Percentiles rank a stretch among this genome's conserved stretches.
These are phyloP conservation scores for Nasonia longicornis DNA, from an alignment of 1,140 invertebrate genomes.

Conservation along the genomic window DNA sequence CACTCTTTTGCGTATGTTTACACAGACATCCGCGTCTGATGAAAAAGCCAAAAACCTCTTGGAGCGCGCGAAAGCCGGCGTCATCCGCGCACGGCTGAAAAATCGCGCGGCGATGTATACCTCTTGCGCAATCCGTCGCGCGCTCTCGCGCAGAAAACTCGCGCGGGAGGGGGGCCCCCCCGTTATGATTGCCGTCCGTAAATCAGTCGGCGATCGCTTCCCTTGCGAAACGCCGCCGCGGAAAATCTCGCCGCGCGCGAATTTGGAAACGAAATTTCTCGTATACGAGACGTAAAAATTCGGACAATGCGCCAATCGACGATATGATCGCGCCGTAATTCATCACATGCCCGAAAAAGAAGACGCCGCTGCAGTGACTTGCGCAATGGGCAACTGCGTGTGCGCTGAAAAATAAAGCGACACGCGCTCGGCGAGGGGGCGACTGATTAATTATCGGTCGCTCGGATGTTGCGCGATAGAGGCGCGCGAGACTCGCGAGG, in stretches of 20 bases:
- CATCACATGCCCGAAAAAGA: not conserved
- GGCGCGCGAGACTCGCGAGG: too few relatives aligned
- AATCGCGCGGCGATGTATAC: not conserved
- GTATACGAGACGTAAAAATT: not conserved
- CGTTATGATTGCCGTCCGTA: slow-evolving; percentile 40
- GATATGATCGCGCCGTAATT: not conserved
- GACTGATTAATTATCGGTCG: not conserved
- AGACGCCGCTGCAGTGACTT: not conserved
- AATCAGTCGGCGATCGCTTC: slow-evolving; percentile 33
- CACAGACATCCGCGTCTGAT: too few relatives aligned
- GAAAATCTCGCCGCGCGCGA: not conserved
- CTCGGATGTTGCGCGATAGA: not conserved
- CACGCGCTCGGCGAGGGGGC: too few relatives aligned
- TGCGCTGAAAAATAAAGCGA: not conserved
- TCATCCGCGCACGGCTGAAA: not conserved
- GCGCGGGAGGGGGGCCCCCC: not conserved
- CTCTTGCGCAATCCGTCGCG: slow-evolving; percentile 9
- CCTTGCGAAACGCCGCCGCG: slow-evolving; percentile 40
- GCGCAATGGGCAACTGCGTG: not conserved
- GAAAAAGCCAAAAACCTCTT: not conserved
- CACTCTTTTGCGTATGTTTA: too few relatives aligned
- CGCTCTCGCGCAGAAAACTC: slow-evolving; percentile 6
- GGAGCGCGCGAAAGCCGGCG: not conserved
- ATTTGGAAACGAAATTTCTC: not conserved
- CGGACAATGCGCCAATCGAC: not conserved